These are phyloP conservation scores for Burhinus oedicnemus DNA, from an alignment of 2,113 vertebrate species.

Conservation along the genomic window DNA sequence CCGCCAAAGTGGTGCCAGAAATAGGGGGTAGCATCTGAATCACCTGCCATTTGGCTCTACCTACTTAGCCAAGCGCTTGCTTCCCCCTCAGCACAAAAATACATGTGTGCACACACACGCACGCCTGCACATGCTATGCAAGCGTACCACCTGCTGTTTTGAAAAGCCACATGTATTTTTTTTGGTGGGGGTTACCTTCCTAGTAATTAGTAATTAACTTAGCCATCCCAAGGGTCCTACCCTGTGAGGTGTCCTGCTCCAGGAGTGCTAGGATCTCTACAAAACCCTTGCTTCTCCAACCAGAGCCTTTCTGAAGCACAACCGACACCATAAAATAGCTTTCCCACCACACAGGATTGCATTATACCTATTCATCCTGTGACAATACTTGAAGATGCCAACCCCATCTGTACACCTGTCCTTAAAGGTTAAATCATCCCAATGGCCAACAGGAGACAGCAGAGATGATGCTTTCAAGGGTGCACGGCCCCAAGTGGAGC, in stretches of 20 bases:
- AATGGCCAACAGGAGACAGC: background rate
- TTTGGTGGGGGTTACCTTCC: background rate
- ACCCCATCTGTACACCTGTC: background rate
- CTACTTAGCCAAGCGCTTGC: conserved; percentile 18
- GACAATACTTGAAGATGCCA: background rate
- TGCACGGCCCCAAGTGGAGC: background rate
- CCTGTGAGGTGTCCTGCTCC: background rate
- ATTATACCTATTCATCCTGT: background rate
- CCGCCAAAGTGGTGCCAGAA: background rate
- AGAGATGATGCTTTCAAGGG: background rate
- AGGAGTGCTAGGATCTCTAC: background rate
- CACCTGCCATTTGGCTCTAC: conserved; percentile 59
- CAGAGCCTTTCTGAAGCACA: background rate
- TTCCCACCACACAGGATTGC: background rate
- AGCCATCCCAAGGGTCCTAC: background rate
- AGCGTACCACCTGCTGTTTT: conserved; percentile 12
- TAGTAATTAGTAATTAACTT: background rate
- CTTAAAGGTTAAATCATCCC: background rate
- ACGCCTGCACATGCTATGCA: background rate
- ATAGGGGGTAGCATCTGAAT: conserved; percentile 34
- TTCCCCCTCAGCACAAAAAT: conserved; percentile 61
- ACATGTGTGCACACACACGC: conserved; percentile 11
- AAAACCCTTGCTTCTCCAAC: background rate
- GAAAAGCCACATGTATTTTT: background rate
- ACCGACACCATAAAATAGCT: background rate